Evolutionary conservation across 2,797 vertebrate genomes (phyloP), one percentile per base, ranked within the genome.

Genomic region (Sebastes minor): DNA sequence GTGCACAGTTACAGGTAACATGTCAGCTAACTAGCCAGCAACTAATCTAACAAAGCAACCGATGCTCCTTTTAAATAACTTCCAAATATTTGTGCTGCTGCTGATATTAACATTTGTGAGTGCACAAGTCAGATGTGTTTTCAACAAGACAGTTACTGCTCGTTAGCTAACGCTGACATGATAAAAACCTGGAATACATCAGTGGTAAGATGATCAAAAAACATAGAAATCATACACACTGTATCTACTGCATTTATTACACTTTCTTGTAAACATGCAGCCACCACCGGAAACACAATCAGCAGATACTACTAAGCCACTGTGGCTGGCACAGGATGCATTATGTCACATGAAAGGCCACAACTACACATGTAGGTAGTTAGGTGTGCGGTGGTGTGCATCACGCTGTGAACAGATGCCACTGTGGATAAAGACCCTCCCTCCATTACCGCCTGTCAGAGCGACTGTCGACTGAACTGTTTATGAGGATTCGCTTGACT

Each of bases 371-470:
- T 25, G 61, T 30, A 42, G 75, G 72, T 74, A 68, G 86, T 80
- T 77, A 65, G 77, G 23, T 72, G 89, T 86, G 87, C 88, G 74
- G 77, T 68, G 86, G 82, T 81, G 91, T 89, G 90, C 86, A 85
- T 2, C 74, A 10, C 4, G 12, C 82, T 86, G 83, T 88, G 89
- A 86, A 84, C 85, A 78, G 91, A 92, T 91, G 90, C 87, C 86
- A 70, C 78, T 22, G 80, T 78, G 81, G 91, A 91, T 90, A 84
- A 83, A 86, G 81, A 87, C 63, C 84, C 70, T 35, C 63, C 74
- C 85, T 80, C 84, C 78, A 83, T 85, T 81, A 81, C 80, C 22
- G 78, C 56, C 83, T 18, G 71, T 69, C 78, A 71, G 49, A 20
- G 6, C 4, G 11, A 52, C 80, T 75, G 78, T 55, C 30, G 7